These are phyloP conservation scores for Anthophora plumipes DNA, from an alignment of 2,888 invertebrate species.

Conservation along the genomic window DNA sequence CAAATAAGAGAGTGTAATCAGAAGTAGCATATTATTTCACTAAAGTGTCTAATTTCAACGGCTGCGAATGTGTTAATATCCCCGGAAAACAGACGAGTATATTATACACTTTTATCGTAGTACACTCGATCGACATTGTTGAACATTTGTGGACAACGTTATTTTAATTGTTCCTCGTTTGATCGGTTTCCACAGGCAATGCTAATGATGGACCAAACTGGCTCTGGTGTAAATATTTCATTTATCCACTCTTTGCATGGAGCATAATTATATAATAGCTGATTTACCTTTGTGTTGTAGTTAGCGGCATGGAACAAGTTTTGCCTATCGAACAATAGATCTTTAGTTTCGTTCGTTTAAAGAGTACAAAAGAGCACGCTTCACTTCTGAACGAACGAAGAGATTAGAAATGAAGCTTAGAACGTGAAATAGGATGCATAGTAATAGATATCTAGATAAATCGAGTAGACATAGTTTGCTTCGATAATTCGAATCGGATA, in stretches of 20 bases:
- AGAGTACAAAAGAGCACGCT: background rate
- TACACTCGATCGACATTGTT: background rate
- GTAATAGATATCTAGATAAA: constrained; percentile 4
- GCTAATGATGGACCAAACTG: constrained; percentile 96
- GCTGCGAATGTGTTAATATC: constrained; percentile 11
- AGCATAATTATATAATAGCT: constrained; percentile 32
- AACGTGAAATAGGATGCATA: constrained; percentile 5
- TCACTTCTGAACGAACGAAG: background rate
- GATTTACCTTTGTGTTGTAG: constrained; percentile 54
- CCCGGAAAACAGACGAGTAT: background rate
- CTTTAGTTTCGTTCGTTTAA: constrained; percentile 4
- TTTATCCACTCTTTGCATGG: constrained; percentile 58
- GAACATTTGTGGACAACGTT: background rate
- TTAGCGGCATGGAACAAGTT: constrained; percentile 56
- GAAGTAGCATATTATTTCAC: background rate
- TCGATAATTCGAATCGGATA: constrained; percentile 10
- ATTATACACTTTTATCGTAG: background rate
- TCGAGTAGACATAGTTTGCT: constrained; percentile 43
- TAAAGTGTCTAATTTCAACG: too few species aligned
- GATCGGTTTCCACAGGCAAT: constrained; percentile 89
- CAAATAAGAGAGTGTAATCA: background rate
- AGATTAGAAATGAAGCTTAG: background rate
- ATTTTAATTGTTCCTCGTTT: constrained; percentile 17
- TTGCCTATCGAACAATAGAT: constrained; percentile 22
- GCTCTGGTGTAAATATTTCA: constrained; percentile 93